Evolutionary conservation across 2,888 invertebrate species (phyloP), one percentile per base, ranked within the genome.

Genomic region (Podabrus alpinus): DNA sequence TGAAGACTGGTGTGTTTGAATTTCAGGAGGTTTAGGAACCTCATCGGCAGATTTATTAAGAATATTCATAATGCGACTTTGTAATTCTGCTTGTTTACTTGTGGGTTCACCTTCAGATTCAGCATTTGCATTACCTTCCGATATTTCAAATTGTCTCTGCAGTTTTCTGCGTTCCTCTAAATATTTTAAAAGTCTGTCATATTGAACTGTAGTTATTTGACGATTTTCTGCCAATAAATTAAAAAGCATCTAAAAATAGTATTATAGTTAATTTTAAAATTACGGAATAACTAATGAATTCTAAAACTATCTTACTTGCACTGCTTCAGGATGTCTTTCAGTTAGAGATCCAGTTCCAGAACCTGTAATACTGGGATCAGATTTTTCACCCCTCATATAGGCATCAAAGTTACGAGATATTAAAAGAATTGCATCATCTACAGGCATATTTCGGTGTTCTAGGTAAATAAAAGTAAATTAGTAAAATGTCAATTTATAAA

Each of bases 371-470:
- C 82, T 84, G 5, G 81, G 75, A 29, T 80, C 80, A 25, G 80
- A 75, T 70, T 86, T 86, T 74, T 89, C 88, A 16, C 89, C 89
- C 72, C 89, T 87, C 86, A 90, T 89, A 83, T 92, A 92, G 81
- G 86, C 89, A 21, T 90, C 90, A 83, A 92, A 93, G 82, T 95
- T 94, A 1, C 93, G 90, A 9, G 92, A 91, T 25, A 98, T 89
- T 77, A 97, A 89, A 79, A 91, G 91, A 74, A 97, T 88, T 0
- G 97, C 96, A 87, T 97, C 97, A 72, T 98, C 97, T 59, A 97
- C 85, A 0, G 97, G 97, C 96, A 98, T 98, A 88, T 98, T 97
- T 81, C 98, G 92, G 87, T 98, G 98, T 85, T 97, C 98, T 93
- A 89, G 79, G 85, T 82, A 79, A 79, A 71, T 15, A 3, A 68